Conservation (phyloP, 1,140 invertebrate genomes). For the Coptotermes formosanus region DNA sequence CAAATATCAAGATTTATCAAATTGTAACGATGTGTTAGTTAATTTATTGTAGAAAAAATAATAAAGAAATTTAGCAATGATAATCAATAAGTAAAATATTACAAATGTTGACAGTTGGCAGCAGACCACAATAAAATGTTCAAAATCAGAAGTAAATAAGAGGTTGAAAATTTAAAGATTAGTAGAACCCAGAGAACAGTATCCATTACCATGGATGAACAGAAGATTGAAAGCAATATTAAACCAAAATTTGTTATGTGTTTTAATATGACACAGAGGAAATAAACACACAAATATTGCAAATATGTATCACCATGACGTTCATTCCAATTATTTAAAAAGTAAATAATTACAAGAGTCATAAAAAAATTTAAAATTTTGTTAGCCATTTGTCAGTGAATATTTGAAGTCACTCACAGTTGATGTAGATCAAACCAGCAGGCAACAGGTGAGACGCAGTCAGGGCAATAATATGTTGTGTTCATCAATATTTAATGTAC, state of each 20-base stretch:
- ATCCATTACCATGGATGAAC: background rate
- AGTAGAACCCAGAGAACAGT: background rate
- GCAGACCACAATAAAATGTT: no score
- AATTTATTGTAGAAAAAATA: background rate
- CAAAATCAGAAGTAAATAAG: no score
- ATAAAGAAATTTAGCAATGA: background rate
- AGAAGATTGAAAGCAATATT: background rate
- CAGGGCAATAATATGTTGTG: background rate
- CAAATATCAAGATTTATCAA: background rate
- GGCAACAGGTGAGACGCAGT: background rate
- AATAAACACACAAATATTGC: background rate
- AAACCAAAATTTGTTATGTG: background rate
- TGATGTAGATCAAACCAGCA: constrained; percentile 14
- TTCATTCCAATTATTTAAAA: background rate
- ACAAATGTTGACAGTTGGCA: no score
- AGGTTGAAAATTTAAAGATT: no score
- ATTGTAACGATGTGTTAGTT: background rate
- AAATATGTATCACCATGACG: background rate
- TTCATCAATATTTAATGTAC: background rate
- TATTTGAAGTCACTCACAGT: constrained; percentile 27
- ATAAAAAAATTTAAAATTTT: constrained; percentile 11
- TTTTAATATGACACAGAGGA: background rate
- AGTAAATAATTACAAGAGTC: background rate
- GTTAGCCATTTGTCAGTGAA: constrained; percentile 13
- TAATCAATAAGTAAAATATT: no score